Evolutionary conservation across 2,888 invertebrate species (phyloP), one percentile per base, ranked within the genome.

Genomic region (Nyleta sp.): DNA sequence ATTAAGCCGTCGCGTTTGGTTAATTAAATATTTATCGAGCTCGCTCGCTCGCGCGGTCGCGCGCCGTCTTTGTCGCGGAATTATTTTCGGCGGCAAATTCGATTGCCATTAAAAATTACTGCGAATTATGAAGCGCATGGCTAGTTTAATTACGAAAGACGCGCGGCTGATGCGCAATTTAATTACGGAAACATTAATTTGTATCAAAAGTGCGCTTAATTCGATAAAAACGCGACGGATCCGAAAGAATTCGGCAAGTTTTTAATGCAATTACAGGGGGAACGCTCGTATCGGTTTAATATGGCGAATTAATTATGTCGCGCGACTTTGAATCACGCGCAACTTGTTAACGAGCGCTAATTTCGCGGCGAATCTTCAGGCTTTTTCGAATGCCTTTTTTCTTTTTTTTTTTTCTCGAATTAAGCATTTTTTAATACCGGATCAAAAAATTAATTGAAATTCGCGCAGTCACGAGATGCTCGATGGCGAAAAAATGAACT

Each of bases 161-260:
- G 33, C 42, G 28, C n/a, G 7, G 10, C 11, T 57, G 42, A 57
- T 57, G 57, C 18, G 13, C 42, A 8, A 18, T 42, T 57, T 42
- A 57, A 42, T 42, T 42, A 40, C 38, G 40, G 28, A 57, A 42
- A 42, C 40, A 57, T 57, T 57, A 57, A 57, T 57, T 57, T 42
- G 28, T 42, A 44, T 59, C 44, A 42, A 31, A 60, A 46, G 59
- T 46, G 46, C 42, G 33, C 18, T 31, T 60, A 44, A 60, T 33
- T 42, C 28, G 20, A 44, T 33, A 33, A 33, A 42, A 60, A 60
- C 33, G 20, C n/a, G 59, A 60, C 20, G 59, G 22, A 33, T 15
- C 8, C 33, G 44, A 46, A 62, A 62, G 60, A 62, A 48, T 62
- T 60, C 22, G 59, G 15, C 38, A 48, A 62, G 22, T 46, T 62